Percentiles rank a stretch among this genome's conserved stretches.
These are phyloP conservation scores for Eulacestoma nigropectus DNA, from an alignment of 2,113 vertebrate species.

Conservation along the genomic window DNA sequence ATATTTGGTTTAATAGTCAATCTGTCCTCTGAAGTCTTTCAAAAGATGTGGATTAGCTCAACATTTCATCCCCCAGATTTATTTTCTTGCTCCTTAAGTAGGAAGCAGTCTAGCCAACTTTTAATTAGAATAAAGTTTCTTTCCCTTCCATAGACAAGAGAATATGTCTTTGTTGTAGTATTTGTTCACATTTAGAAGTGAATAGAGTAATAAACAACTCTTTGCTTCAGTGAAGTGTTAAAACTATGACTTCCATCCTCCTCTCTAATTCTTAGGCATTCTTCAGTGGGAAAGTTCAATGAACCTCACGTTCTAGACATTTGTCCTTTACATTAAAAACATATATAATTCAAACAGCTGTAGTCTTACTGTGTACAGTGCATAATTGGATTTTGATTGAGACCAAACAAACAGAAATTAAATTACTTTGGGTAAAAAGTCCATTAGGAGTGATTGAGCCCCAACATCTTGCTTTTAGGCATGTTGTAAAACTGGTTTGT, in stretches of 20 bases:
- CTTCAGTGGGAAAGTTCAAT: neutral
- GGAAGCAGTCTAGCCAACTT: neutral
- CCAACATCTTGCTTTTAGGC: neutral
- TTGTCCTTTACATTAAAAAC: neutral
- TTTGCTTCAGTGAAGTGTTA: neutral
- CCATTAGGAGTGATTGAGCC: neutral
- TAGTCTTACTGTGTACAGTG: neutral
- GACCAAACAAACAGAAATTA: neutral
- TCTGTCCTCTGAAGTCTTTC: neutral
- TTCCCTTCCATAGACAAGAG: neutral
- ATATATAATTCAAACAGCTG: neutral
- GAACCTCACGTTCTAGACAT: neutral
- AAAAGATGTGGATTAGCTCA: neutral
- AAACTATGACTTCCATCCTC: neutral
- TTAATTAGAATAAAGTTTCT: neutral
- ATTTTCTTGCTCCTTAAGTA: slow-evolving; percentile 21
- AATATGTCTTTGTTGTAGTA: neutral
- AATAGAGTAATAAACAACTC: neutral
- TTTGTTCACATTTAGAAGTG: neutral
- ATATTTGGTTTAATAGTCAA: neutral
- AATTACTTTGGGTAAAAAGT: neutral
- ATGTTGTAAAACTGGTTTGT: neutral
- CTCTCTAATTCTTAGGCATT: neutral
- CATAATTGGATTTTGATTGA: slow-evolving; percentile 9
- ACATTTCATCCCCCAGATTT: neutral